Evolutionary conservation across 1,140 invertebrate genomes (phyloP), one percentile per base, ranked within the genome.

Genomic region (Epicauta chinensis): DNA sequence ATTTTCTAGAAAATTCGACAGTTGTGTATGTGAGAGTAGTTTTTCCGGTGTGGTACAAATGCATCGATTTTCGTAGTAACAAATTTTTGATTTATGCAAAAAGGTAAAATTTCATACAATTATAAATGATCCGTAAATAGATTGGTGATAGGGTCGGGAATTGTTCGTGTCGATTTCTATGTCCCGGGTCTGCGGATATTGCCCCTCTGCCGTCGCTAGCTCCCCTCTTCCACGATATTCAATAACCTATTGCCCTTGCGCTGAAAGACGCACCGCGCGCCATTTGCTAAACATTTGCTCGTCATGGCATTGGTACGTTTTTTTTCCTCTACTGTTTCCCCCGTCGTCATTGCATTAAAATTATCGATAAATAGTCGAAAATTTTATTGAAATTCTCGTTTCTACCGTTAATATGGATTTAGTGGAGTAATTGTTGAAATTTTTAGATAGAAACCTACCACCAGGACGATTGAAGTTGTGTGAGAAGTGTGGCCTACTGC

Each of bases 201-300:
- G 23, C 23, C 23, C 4, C 23, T 7, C 23, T 23, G 23, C 23
- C 23, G n/a, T 7, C 23, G 7, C 23, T 53, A 51, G 44, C 50
- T 45, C 51, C 42, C 52, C 52, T 51, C 45, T 51, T 49, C 36
- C 29, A 44, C 35, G 29, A 32, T 46, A 50, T 48, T 51, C 54
- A 59, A 59, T 59, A 59, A 59, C 57, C 53, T 50, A 58, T 48
- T 61, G 61, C 58, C 63, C 63, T 65, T 65, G 63, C 61, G 64
- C 64, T 56, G 55, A 58, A 47, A 47, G 61, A 60, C 61, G 60
- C 53, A 58, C 55, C 45, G 54, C 64, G 67, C 69, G 70, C 70
- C 70, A 72, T 72, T 72, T 72, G 66, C 67, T 66, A 70, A 71
- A 67, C 65, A 65, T 64, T 70, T 61, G 58, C 62, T 68, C 64